Evolutionary conservation across 2,888 invertebrate genomes (phyloP).

Genomic region (Pinctada fucata): DNA sequence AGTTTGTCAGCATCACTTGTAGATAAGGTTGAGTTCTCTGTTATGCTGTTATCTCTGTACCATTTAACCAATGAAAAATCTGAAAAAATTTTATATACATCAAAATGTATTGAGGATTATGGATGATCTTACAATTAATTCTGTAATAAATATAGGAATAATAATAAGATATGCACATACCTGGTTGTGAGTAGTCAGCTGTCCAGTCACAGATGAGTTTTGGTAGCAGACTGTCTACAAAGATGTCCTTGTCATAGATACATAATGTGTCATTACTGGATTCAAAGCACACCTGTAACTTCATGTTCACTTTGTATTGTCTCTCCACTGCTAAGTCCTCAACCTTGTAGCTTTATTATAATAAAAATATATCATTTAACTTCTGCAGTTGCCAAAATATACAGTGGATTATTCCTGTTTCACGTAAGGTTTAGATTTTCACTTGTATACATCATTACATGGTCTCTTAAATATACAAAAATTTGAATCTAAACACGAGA

Average conservation of each 20-base stretch:
- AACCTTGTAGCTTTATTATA: conserved; percentile 31
- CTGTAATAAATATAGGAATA: too few species aligned
- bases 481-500: too few species aligned
- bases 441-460: too few species aligned
- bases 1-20: not conserved
- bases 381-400: too few species aligned
- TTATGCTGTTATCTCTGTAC: not conserved
- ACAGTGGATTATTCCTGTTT: too few species aligned
- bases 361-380: too few species aligned
- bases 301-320: conserved; percentile 32
- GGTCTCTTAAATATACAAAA: too few species aligned
- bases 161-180: conserved; percentile 15
- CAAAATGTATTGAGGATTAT: too few species aligned
- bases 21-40: not conserved
- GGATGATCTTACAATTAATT: too few species aligned
- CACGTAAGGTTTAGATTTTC: too few species aligned
- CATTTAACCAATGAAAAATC: not conserved
- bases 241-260: conserved; percentile 22
- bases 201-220: conserved; percentile 41
- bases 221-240: conserved; percentile 37
- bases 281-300: conserved; percentile 39
- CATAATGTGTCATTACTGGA: conserved; percentile 30
- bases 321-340: conserved; percentile 32
- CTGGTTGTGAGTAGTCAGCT: conserved; percentile 36
- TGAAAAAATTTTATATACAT: too few species aligned